Percentiles rank a stretch among this genome's conserved stretches.
Conservation (phyloP, 2,113 vertebrate genomes). For the Coptodon bakossiorum region DNA sequence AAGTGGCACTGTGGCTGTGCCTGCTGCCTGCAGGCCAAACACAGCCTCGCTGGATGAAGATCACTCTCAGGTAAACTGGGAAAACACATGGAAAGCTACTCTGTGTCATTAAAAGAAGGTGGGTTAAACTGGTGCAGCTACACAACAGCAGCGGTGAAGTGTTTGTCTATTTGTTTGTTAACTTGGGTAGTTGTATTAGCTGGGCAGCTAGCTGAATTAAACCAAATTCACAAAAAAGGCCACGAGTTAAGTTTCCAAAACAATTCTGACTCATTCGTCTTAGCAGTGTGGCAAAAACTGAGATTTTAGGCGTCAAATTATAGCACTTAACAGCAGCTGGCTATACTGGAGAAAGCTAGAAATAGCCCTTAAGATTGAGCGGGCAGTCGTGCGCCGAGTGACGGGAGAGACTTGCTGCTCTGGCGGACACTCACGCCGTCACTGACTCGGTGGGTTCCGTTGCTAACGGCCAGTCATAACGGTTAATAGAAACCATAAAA, state of each 20-base stretch:
- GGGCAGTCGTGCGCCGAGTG: constrained; percentile 24
- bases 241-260: constrained; percentile 23
- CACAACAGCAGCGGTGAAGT: background rate
- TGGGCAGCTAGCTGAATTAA: constrained; percentile 19
- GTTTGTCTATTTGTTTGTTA: background rate
- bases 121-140: background rate
- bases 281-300: background rate
- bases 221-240: background rate
- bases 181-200: constrained; percentile 34
- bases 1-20: constrained; percentile 19
- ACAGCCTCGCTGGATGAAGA: background rate
- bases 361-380: background rate
- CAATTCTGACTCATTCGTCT: background rate
- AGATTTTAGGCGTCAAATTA: no score
- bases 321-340: background rate
- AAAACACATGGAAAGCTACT: background rate
- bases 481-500: background rate
- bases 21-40: constrained; percentile 47
- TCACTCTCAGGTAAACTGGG: background rate
- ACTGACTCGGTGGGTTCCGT: background rate
- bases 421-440: constrained; percentile 3
- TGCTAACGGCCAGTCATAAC: background rate
- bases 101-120: background rate
- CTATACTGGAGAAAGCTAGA: background rate
- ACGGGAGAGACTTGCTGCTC: constrained; percentile 26